Evolutionary conservation across 2,797 vertebrate genomes (phyloP), one percentile per base, ranked within the genome.

Genomic region (Salmo trutta): DNA sequence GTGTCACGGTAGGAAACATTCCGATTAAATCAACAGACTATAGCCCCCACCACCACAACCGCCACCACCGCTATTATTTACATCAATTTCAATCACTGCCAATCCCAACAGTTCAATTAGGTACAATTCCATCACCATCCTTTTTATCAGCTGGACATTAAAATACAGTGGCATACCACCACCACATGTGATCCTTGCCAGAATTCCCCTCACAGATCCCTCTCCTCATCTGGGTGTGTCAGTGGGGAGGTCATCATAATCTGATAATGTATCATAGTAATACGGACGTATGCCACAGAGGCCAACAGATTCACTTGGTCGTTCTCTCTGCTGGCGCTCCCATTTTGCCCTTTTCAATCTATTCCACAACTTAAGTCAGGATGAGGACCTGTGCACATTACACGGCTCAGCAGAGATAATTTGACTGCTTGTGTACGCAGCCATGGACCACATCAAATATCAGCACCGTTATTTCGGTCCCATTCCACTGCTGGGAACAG

Each of bases 401-500:
- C 82, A 85, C 80, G 75, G 87, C 78, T 77, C 74, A 76, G 83
- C 80, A 78, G 81, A 83, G 84, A 89, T 89, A 79, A 81, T 87
- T 90, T 85, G 82, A 77, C 84, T 84, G 72, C 78, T 15, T 77
- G 82, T 75, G 78, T 80, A 82, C 74, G 84, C 84, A 75, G 86
- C 82, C 77, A 77, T 84, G 86, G 87, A 91, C 86, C 90, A 89
- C 87, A 86, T 84, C 82, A 91, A 89, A 91, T 86, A 89, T 90
- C 87, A 86, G 77, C 89, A 24, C 82, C 31, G 76, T 90, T 93
- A 92, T 93, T 93, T 92, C 85, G 82, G 90, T 89, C 87, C 81
- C 77, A 75, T 81, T 86, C 88, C 83, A 67, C 77, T 78, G 79
- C 85, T 79, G 81, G 80, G 79, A 84, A 84, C 77, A 86, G 92